Evolutionary conservation across 2,888 invertebrate species (phyloP).

Genomic region (Leptinotarsa peninsularis): DNA sequence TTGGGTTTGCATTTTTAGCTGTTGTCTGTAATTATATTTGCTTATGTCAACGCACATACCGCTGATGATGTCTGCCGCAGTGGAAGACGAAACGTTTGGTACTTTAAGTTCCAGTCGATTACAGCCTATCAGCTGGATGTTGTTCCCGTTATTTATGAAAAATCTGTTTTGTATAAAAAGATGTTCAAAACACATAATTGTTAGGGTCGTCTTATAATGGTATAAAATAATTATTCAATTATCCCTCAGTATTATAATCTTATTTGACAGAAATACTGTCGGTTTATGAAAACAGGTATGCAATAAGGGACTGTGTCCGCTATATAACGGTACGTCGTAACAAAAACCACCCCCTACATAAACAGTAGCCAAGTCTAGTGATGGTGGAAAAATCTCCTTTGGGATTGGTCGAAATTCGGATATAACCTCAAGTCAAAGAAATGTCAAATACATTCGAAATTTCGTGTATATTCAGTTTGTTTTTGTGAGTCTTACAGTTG

Average conservation of each 20-base stretch:
- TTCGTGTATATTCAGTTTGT: slow-evolving; percentile 27
- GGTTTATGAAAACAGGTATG: slow-evolving; percentile 14
- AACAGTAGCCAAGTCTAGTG: slow-evolving; percentile 31
- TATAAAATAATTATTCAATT: background rate
- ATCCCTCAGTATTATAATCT: background rate
- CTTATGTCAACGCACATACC: too few relatives aligned
- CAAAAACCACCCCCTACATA: slow-evolving; percentile 33
- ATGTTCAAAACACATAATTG: background rate
- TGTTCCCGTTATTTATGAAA: too few relatives aligned
- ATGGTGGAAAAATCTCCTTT: slow-evolving; percentile 31
- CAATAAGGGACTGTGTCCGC: slow-evolving; percentile 26
- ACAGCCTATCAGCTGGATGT: too few relatives aligned
- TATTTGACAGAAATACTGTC: background rate
- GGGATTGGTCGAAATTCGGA: slow-evolving; percentile 35
- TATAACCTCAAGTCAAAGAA: slow-evolving; percentile 28
- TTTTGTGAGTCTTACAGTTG: slow-evolving; percentile 24
- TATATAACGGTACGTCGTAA: slow-evolving; percentile 25
- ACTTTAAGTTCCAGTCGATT: too few relatives aligned
- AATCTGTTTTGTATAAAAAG: too few relatives aligned
- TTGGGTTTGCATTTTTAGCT: too few relatives aligned
- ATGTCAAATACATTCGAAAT: slow-evolving; percentile 31
- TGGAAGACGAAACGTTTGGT: too few relatives aligned
- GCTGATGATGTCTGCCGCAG: too few relatives aligned
- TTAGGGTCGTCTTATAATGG: background rate
- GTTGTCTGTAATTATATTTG: too few relatives aligned